phyloP scores from a whole-genome alignment of 1,140 invertebrate species.

The Portunus trituberculatus region DNA sequence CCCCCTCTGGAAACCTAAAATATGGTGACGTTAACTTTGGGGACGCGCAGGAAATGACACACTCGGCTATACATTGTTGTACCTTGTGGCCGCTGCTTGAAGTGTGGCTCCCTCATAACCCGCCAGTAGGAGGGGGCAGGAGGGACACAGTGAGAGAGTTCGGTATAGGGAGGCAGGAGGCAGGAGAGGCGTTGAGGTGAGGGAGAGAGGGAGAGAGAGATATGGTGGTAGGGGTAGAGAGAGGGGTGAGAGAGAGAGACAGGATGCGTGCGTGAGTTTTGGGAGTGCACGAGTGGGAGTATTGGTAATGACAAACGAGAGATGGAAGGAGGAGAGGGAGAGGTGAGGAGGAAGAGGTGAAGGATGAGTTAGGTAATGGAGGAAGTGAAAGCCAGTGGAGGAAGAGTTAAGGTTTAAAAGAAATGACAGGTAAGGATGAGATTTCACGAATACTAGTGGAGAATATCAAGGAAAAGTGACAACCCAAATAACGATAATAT shows the following conservation, averaged over 20 bases:
- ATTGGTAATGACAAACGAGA: background rate
- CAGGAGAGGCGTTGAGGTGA: background rate
- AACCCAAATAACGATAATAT: too few relatives aligned
- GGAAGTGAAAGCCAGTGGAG: too few relatives aligned
- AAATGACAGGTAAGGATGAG: too few relatives aligned
- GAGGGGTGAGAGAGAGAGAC: too few relatives aligned
- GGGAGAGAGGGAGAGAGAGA: background rate
- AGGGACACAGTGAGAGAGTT: background rate
- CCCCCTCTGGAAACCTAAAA: background rate
- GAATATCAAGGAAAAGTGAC: too few relatives aligned
- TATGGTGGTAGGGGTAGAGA: background rate
- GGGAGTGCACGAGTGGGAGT: too few relatives aligned
- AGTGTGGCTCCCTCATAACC: conserved; percentile 2
- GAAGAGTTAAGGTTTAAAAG: background rate
- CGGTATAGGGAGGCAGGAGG: background rate
- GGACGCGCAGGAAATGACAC: background rate
- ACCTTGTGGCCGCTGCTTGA: conserved; percentile 6
- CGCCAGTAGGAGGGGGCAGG: background rate
- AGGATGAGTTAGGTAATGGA: background rate
- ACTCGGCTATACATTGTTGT: background rate
- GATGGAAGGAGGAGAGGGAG: background rate
- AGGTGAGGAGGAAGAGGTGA: background rate
- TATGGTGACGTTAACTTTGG: conserved; percentile 10
- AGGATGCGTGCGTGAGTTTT: too few relatives aligned
- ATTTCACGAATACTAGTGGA: too few relatives aligned